phyloP scores from a whole-genome alignment of 2,888 invertebrate genomes.

The Leucoma salicis region DNA sequence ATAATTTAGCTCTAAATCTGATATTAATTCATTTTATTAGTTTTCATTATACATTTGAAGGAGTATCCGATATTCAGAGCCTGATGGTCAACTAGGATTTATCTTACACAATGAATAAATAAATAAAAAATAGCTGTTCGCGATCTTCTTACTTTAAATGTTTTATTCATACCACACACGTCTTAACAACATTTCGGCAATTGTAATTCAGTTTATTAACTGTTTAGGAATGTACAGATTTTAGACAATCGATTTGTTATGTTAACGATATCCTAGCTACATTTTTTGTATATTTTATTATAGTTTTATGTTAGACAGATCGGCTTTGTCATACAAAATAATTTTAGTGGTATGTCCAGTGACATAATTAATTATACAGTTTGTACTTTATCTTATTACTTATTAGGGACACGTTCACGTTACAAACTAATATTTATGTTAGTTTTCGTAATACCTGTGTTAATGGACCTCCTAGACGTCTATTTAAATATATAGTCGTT shows the following conservation, averaged over 20 bases:
- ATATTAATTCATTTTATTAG: too few species aligned
- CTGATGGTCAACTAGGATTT: too few species aligned
- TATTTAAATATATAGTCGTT: conserved; percentile 36
- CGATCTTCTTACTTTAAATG: too few species aligned
- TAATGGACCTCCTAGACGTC: conserved; percentile 37
- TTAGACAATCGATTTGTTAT: conserved; percentile 8
- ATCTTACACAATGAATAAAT: too few species aligned
- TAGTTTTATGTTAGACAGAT: not conserved
- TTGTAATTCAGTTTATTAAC: conserved; percentile 10
- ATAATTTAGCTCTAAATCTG: too few species aligned
- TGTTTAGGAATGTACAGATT: conserved; percentile 6
- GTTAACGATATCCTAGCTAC: conserved; percentile 4
- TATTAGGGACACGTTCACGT: conserved; percentile 1
- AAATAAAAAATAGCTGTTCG: too few species aligned
- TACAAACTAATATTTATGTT: conserved; percentile 26
- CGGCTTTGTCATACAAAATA: not conserved
- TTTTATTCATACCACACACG: conserved; percentile 1
- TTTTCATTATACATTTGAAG: too few species aligned
- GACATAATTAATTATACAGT: not conserved
- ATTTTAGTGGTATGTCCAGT: not conserved
- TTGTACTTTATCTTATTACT: conserved; percentile 1
- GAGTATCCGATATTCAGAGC: too few species aligned
- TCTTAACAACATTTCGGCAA: conserved; percentile 5
- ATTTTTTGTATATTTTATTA: conserved; percentile 11
- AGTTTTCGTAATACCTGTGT: conserved; percentile 30